Evolutionary conservation across 2,888 invertebrate species (phyloP).

Genomic region (Cremastinae sp.): DNA sequence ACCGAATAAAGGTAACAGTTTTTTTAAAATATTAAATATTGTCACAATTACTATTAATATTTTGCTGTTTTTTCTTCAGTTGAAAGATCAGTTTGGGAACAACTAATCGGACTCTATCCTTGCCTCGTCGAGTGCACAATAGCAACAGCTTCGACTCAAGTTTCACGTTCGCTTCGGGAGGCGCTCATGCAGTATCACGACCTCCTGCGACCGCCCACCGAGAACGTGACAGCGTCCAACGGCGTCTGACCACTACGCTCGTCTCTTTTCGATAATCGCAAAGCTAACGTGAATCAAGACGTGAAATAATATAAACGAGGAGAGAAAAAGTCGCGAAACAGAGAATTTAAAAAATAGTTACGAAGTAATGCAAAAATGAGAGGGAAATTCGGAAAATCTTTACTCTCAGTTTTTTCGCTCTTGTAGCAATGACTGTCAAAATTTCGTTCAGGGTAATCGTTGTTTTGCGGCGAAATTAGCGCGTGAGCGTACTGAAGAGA

Average conservation of each 20-base stretch:
- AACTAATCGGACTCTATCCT: constrained; percentile 95
- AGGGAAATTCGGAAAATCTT: neutral
- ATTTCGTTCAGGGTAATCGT: neutral
- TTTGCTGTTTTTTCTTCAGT: constrained; percentile 81
- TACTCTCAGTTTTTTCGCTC: neutral
- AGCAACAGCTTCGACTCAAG: constrained; percentile 89
- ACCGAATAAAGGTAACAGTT: constrained; percentile 87
- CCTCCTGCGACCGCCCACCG: constrained; percentile 86
- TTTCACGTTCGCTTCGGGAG: constrained; percentile 89
- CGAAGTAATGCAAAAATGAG: neutral
- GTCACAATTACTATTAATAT: neutral
- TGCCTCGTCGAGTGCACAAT: constrained; percentile 91
- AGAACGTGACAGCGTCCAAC: constrained; percentile 72
- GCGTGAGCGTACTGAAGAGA: neutral
- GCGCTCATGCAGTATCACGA: constrained; percentile 94
- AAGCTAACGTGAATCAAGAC: constrained; percentile 56
- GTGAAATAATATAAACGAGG: constrained; percentile 41
- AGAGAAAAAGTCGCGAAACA: neutral
- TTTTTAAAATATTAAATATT: neutral
- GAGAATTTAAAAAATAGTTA: constrained; percentile 1
- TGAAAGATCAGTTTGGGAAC: constrained; percentile 95
- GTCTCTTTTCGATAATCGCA: constrained; percentile 44
- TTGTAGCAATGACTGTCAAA: constrained; percentile 26
- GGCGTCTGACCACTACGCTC: constrained; percentile 75
- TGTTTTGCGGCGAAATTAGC: constrained; percentile 12